Percentiles rank a stretch among this genome's conserved stretches.
phyloP scores from a whole-genome alignment of 2,113 vertebrate species.

The Perognathus longimembris region DNA sequence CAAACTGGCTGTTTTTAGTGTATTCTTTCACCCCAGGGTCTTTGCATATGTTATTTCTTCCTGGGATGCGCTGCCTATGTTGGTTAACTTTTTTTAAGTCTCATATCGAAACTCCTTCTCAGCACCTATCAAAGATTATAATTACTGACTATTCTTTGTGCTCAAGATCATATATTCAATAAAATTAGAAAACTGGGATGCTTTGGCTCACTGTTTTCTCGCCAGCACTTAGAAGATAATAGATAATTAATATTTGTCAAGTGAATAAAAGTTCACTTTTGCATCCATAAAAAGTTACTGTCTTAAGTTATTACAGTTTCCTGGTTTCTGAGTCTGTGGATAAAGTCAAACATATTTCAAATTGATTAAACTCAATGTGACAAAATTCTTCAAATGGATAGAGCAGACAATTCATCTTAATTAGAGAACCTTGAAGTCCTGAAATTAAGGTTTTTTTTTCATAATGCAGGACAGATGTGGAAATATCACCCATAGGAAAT shows the following conservation, averaged over 20 bases:
- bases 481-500: neutral
- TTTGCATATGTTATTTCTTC: neutral
- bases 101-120: neutral
- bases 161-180: neutral
- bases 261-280: slow-evolving; percentile 26
- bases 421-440: slow-evolving; percentile 9
- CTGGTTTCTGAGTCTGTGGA: neutral
- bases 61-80: neutral
- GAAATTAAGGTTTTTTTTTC: slow-evolving; percentile 34
- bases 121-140: neutral
- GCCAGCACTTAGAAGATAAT: neutral
- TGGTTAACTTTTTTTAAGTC: neutral
- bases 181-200: neutral
- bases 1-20: neutral
- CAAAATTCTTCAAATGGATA: neutral
- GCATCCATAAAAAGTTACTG: neutral
- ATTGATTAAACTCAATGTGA: slow-evolving; percentile 23
- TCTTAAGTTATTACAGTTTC: neutral
- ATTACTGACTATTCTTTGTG: neutral
- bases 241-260: neutral
- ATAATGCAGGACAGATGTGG: neutral
- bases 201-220: neutral
- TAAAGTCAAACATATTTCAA: slow-evolving; percentile 29
- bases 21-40: neutral
- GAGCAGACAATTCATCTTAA: slow-evolving; percentile 37